Evolutionary conservation across 2,113 vertebrate species (phyloP).

Genomic region (Leucosticte australis): DNA sequence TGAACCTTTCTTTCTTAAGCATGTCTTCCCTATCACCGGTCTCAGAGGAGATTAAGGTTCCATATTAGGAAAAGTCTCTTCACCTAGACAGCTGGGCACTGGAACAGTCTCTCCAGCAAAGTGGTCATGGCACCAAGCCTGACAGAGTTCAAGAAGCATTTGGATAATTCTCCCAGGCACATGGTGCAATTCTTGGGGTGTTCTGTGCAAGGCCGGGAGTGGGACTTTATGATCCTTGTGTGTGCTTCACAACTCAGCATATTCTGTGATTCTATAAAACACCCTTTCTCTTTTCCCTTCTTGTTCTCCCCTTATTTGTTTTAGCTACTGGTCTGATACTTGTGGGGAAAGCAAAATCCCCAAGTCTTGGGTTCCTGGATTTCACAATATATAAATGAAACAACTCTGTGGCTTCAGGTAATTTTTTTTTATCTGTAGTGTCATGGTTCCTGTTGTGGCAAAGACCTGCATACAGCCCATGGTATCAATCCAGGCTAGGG

Average conservation of each 20-base stretch:
- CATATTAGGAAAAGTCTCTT: neutral
- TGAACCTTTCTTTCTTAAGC: neutral
- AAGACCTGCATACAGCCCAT: neutral
- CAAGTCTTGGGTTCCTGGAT: neutral
- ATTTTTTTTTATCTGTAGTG: neutral
- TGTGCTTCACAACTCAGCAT: neutral
- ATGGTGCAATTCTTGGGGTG: neutral
- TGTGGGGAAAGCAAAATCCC: neutral
- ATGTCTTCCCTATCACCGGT: neutral
- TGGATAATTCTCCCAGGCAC: neutral
- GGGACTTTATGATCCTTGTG: too few relatives aligned
- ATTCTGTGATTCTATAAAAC: neutral
- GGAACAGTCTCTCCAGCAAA: neutral
- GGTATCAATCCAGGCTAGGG: too few relatives aligned
- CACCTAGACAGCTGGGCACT: neutral
- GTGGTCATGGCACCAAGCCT: neutral
- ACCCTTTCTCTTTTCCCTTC: neutral
- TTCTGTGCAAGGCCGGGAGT: neutral
- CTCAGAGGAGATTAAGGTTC: neutral
- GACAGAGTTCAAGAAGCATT: neutral
- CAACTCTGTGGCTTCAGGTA: neutral
- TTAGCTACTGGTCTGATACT: neutral
- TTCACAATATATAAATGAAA: neutral
- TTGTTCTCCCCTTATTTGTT: neutral
- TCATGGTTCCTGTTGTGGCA: neutral